Evolutionary conservation across 35 echinoderm and acorn worm genomes (phyloP).

Genomic region (Strongylocentrotus purpuratus): DNA sequence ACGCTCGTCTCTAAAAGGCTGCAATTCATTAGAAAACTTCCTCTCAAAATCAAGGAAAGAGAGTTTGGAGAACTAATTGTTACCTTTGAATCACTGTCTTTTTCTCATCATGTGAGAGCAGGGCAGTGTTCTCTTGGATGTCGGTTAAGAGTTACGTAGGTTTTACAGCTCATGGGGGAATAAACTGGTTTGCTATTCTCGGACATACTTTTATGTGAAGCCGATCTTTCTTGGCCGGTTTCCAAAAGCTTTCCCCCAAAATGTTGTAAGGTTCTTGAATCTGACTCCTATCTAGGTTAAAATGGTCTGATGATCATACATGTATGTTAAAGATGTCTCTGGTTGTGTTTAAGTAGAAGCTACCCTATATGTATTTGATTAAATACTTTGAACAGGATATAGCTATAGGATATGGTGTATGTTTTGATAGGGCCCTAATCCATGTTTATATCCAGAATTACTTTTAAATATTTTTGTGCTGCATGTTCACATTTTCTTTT

Average conservation of each 20-base stretch:
- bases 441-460: too few species aligned
- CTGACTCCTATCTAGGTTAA: background rate
- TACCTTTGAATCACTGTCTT: background rate
- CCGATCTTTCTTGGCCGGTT: background rate
- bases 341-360: background rate
- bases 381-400: too few species aligned
- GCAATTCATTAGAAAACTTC: background rate
- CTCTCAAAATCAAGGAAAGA: background rate
- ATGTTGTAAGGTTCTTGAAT: background rate
- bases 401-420: too few species aligned
- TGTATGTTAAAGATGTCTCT: background rate
- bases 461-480: too few species aligned
- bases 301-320: background rate
- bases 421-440: too few species aligned
- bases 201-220: constrained; percentile 2
- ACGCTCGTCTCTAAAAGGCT: background rate
- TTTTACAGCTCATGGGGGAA: background rate
- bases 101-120: background rate
- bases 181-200: background rate
- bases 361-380: too few species aligned
- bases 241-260: background rate
- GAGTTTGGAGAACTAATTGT: background rate
- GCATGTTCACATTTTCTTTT: too few species aligned
- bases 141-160: background rate
- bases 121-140: background rate